phyloP scores from a whole-genome alignment of 2,113 vertebrate genomes.

The Pomatorhinus ruficollis region DNA sequence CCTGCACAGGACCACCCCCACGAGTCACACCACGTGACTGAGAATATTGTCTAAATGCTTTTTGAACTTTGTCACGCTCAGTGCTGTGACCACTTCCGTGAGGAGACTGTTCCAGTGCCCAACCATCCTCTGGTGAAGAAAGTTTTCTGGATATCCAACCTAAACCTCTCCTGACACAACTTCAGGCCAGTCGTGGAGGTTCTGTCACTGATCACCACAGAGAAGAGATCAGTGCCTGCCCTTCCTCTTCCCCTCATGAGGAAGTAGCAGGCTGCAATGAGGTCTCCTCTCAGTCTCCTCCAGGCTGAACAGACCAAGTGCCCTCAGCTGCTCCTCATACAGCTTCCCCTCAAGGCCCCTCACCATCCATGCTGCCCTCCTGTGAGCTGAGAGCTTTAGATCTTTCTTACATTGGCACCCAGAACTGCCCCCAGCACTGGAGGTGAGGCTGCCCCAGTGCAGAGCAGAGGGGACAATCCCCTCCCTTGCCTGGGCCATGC shows the following conservation, averaged over 20 bases:
- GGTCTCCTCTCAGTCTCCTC: not conserved
- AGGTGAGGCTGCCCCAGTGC: not conserved
- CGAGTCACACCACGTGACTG: not conserved
- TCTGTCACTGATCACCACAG: not conserved
- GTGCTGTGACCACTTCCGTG: not conserved
- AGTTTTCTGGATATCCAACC: not conserved
- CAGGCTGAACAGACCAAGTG: not conserved
- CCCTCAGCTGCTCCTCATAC: not conserved
- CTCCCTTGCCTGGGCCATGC: fast-evolving
- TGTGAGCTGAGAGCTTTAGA: no score
- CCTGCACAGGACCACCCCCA: not conserved
- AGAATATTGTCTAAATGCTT: not conserved
- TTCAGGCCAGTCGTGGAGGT: no score
- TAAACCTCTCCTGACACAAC: not conserved
- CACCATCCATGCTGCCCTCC: not conserved
- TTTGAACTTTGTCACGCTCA: not conserved
- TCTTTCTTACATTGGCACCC: not conserved
- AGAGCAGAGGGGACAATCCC: not conserved
- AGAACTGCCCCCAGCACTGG: not conserved
- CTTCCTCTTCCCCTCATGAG: not conserved
- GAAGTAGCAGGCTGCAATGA: not conserved
- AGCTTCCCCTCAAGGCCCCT: not conserved
- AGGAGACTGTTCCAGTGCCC: not conserved
- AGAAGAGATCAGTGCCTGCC: not conserved
- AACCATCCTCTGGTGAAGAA: fast-evolving